These are phyloP conservation scores for Euphydryas editha DNA, from an alignment of 2,888 invertebrate species.

Conservation along the genomic window DNA sequence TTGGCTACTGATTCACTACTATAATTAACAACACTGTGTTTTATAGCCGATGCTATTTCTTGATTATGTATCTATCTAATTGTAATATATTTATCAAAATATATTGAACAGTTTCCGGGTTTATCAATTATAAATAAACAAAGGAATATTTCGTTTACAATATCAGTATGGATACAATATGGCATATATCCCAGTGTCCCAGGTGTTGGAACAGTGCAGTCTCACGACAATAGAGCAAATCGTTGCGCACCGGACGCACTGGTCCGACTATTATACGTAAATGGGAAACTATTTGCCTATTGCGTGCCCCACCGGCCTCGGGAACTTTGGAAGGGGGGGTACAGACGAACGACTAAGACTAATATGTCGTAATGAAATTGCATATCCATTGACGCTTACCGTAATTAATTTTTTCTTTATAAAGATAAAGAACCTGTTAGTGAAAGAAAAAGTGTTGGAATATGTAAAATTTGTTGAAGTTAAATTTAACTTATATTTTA, in stretches of 20 bases:
- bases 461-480: too few species aligned
- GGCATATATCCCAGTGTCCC: neutral
- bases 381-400: neutral
- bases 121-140: too few species aligned
- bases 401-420: neutral
- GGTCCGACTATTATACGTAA: constrained; percentile 72
- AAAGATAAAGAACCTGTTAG: too few species aligned
- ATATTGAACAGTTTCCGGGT: too few species aligned
- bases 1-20: too few species aligned
- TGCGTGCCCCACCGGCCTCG: constrained; percentile 56
- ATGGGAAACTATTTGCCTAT: constrained; percentile 75
- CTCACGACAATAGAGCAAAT: constrained; percentile 70
- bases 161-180: neutral
- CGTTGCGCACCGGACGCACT: constrained; percentile 63
- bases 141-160: too few species aligned
- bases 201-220: constrained; percentile 44
- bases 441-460: too few species aligned
- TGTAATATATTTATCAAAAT: too few species aligned
- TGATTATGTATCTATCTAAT: too few species aligned
- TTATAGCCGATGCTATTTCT: too few species aligned
- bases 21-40: too few species aligned
- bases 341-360: constrained; percentile 13
- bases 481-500: too few species aligned
- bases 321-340: constrained; percentile 30
- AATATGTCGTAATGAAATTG: neutral